Evolutionary conservation across 2,888 invertebrate genomes (phyloP).

Genomic region (Aproaerema taeniolella): DNA sequence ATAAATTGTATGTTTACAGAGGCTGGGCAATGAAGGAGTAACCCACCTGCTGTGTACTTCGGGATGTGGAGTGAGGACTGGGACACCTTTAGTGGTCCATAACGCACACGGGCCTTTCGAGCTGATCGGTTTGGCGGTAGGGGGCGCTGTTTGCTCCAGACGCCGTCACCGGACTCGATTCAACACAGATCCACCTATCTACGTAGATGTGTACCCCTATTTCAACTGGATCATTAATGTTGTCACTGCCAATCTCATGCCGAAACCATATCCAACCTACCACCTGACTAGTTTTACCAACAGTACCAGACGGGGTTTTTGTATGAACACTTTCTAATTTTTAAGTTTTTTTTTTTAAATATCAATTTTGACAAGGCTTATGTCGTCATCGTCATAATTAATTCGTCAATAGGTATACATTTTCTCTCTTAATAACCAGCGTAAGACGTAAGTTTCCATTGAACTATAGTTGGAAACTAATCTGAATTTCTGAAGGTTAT

Average conservation of each 20-base stretch:
- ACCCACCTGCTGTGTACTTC: background rate
- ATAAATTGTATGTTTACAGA: too few relatives aligned
- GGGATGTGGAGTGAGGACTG: background rate
- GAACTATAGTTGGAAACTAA: too few relatives aligned
- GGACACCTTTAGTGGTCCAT: background rate
- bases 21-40: background rate
- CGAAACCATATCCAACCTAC: constrained; percentile 2
- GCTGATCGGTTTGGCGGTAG: background rate
- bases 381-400: too few relatives aligned
- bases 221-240: background rate
- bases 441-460: too few relatives aligned
- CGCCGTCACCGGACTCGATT: background rate
- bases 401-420: too few relatives aligned
- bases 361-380: too few relatives aligned
- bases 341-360: too few relatives aligned
- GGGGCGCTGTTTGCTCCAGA: background rate
- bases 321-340: too few relatives aligned
- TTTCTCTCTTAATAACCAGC: too few relatives aligned
- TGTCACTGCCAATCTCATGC: constrained; percentile 2
- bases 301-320: too few relatives aligned
- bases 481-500: too few relatives aligned
- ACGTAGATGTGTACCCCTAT: constrained; percentile 5
- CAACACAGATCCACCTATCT: constrained; percentile 4
- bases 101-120: background rate
- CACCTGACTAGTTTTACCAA: too few relatives aligned